Evolutionary conservation across 2,797 vertebrate genomes (phyloP).

Genomic region (Artibeus lituratus): DNA sequence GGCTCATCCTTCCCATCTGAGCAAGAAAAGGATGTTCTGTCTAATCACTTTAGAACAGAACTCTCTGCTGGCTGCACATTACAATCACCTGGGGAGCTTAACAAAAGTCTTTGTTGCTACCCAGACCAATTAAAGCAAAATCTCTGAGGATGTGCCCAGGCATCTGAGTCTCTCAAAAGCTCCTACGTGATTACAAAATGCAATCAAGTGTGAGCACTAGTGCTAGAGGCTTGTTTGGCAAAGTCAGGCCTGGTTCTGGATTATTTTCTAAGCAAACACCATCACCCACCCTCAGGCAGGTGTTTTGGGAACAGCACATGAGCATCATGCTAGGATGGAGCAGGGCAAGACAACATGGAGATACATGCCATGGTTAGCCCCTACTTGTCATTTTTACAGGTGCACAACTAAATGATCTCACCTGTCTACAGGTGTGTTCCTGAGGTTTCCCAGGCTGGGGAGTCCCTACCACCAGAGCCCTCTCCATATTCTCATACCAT

Average conservation of each 20-base stretch:
- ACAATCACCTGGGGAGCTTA: not conserved
- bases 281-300: not conserved
- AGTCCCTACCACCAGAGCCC: not conserved
- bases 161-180: not conserved
- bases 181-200: not conserved
- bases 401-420: conserved; percentile 60
- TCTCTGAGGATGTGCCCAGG: not conserved
- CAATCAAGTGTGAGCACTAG: not conserved
- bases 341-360: not conserved
- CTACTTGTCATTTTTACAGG: conserved; percentile 51
- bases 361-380: conserved; percentile 31
- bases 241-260: conserved; percentile 5
- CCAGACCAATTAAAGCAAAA: conserved; percentile 16
- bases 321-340: not conserved
- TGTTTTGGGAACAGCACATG: conserved; percentile 33
- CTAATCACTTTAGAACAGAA: not conserved
- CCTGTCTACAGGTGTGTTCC: not conserved
- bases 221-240: not conserved
- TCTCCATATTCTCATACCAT: conserved; percentile 15
- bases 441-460: conserved; percentile 31
- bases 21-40: not conserved
- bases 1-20: not conserved
- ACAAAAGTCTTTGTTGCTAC: not conserved
- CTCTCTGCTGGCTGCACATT: not conserved
- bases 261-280: not conserved